These are phyloP conservation scores for Chloropsis hardwickii DNA, from an alignment of 2,113 vertebrate species.

Conservation along the genomic window DNA sequence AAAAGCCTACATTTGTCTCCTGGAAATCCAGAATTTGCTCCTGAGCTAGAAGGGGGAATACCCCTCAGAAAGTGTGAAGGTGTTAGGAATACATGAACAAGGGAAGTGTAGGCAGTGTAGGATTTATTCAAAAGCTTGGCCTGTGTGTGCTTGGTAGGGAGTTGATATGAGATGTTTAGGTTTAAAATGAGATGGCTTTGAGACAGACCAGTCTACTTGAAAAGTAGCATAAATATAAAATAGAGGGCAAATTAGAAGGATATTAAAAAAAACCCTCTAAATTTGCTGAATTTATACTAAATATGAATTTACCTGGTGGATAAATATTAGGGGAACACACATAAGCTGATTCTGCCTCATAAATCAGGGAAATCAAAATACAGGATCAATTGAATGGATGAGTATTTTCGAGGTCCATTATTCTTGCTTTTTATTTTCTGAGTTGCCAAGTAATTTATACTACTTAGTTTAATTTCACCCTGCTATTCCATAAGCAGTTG, in stretches of 20 bases:
- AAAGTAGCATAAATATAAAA: not conserved
- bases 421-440: not conserved
- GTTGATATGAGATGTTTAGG: not conserved
- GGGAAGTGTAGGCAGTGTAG: not conserved
- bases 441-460: not conserved
- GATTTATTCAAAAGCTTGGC: not conserved
- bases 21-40: not conserved
- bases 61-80: not conserved
- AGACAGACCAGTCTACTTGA: not conserved
- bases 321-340: not conserved
- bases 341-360: not conserved
- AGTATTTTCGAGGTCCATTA: not conserved
- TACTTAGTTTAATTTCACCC: not conserved
- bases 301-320: not conserved
- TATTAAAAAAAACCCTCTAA: not conserved
- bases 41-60: not conserved
- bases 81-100: not conserved
- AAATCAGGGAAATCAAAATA: not conserved
- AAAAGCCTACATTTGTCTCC: not conserved
- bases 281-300: not conserved
- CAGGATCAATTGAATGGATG: not conserved
- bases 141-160: not conserved
- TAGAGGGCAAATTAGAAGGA: not conserved
- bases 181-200: not conserved
- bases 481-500: not conserved